Evolutionary conservation across 2,113 vertebrate species (phyloP).

Genomic region (Martes martes): DNA sequence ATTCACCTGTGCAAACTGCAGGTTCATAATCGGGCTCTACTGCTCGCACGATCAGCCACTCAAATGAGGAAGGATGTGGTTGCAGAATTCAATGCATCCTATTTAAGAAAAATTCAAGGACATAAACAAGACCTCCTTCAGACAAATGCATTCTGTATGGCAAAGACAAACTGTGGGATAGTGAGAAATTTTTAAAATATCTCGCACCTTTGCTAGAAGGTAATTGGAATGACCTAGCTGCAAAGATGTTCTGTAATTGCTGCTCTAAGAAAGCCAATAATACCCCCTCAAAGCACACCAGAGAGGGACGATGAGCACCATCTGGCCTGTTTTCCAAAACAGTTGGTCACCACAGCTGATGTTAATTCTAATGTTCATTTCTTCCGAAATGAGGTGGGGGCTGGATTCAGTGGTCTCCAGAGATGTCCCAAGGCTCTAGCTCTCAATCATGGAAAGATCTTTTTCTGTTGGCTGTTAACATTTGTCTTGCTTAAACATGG

Average conservation of each 20-base stretch:
- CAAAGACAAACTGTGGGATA: neutral
- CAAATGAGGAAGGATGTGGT: neutral
- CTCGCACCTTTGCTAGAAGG: neutral
- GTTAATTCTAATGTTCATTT: neutral
- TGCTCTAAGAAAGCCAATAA: neutral
- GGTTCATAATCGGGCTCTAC: neutral
- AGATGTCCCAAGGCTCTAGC: rapidly evolving
- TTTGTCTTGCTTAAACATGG: neutral
- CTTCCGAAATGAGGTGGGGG: neutral
- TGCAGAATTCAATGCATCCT: neutral
- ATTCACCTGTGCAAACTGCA: neutral
- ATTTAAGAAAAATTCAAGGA: neutral
- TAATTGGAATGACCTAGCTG: neutral
- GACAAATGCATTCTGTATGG: neutral
- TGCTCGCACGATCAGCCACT: neutral
- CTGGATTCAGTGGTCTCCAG: neutral
- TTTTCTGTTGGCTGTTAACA: neutral
- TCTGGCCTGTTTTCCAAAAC: slow-evolving; percentile 42
- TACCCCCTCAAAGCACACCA: neutral
- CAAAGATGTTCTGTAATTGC: neutral
- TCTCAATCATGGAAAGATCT: neutral
- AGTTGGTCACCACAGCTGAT: neutral
- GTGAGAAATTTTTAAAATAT: neutral
- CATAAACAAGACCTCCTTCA: neutral
- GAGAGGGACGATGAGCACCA: neutral